Evolutionary conservation across 2,888 invertebrate genomes (phyloP).

Genomic region (Gasteruption jaculator): DNA sequence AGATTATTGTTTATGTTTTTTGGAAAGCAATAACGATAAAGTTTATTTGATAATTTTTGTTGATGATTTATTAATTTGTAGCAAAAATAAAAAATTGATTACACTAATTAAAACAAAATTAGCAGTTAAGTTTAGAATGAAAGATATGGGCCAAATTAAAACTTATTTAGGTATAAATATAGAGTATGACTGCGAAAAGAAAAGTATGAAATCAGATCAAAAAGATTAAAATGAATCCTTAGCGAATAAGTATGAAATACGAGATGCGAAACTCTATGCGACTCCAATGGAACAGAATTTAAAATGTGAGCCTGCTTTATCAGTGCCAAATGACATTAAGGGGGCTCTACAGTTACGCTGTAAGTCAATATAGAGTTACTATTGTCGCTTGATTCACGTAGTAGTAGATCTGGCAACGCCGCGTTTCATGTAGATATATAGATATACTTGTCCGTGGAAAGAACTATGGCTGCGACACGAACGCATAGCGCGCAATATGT

Average conservation of each 20-base stretch:
- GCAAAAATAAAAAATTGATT: conserved; percentile 28
- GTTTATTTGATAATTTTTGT: conserved; percentile 10
- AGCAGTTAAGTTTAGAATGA: conserved; percentile 22
- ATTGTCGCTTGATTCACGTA: too few relatives aligned
- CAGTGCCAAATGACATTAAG: too few relatives aligned
- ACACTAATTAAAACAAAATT: conserved; percentile 28
- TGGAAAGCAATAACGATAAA: too few relatives aligned
- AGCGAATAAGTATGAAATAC: conserved; percentile 25
- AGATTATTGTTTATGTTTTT: too few relatives aligned
- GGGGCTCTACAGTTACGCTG: too few relatives aligned
- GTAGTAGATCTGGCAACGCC: too few relatives aligned
- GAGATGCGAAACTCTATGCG: conserved; percentile 26
- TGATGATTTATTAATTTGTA: conserved; percentile 29
- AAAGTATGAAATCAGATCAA: conserved; percentile 35
- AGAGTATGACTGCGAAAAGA: conserved; percentile 20
- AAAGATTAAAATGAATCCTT: conserved; percentile 30
- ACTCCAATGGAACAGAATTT: conserved; percentile 37
- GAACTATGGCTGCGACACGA: too few relatives aligned
- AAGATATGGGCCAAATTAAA: conserved; percentile 35
- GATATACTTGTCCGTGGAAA: too few relatives aligned
- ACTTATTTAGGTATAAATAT: conserved; percentile 41
- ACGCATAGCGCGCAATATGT: too few relatives aligned
- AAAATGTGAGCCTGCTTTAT: conserved; percentile 18
- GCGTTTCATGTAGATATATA: too few relatives aligned
- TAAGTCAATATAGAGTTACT: too few relatives aligned